Conservation (phyloP, 2,113 vertebrate genomes). For the Circaetus gallicus region DNA sequence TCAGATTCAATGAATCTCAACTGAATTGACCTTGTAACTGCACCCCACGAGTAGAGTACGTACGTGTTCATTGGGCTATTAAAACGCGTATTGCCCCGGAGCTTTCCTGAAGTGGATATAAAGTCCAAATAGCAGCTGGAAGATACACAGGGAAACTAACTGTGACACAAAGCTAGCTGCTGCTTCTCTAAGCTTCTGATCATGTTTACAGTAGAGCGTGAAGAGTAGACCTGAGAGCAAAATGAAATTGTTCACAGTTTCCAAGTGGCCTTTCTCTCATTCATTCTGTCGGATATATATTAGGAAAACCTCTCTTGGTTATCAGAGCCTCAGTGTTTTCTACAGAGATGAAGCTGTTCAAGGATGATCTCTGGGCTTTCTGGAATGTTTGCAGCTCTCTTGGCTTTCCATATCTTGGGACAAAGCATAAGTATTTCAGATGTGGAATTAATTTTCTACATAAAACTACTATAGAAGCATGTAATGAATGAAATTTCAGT, state of each 20-base stretch:
- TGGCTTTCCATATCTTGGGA: background rate
- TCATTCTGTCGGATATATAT: background rate
- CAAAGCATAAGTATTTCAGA: background rate
- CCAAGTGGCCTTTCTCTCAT: background rate
- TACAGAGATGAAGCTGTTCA: background rate
- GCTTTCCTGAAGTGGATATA: background rate
- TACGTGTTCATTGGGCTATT: background rate
- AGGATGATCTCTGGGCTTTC: background rate
- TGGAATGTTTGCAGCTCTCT: background rate
- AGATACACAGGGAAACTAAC: background rate
- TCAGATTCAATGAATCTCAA: background rate
- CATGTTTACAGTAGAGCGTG: background rate
- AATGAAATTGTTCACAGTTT: background rate
- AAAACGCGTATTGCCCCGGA: background rate
- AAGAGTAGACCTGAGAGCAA: background rate
- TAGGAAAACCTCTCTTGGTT: background rate
- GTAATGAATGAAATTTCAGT: background rate
- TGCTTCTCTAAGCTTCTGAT: background rate
- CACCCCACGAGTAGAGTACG: background rate
- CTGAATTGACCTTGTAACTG: background rate
- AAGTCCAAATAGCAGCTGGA: background rate
- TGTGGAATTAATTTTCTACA: background rate
- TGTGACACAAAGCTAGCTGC: background rate
- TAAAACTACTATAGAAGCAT: background rate
- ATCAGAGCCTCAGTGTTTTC: background rate